phyloP scores from a whole-genome alignment of 2,113 vertebrate species.

The Chloropsis hardwickii region DNA sequence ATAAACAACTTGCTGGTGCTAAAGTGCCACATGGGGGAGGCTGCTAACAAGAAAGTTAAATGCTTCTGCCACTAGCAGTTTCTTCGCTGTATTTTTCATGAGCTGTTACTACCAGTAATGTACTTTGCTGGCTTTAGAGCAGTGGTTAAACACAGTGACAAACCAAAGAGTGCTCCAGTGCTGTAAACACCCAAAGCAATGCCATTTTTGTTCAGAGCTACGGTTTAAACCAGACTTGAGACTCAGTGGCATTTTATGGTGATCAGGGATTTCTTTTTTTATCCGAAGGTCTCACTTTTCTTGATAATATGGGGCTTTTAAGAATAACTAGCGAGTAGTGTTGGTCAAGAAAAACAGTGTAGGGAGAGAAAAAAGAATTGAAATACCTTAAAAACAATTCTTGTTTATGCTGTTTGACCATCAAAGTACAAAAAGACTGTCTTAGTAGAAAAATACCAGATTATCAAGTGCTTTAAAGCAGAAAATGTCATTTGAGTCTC shows the following conservation, averaged over 20 bases:
- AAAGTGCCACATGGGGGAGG: constrained; percentile 96
- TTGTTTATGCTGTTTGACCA: constrained; percentile 67
- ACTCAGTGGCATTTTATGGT: background rate
- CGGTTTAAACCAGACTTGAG: constrained; percentile 3
- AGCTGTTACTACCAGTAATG: constrained; percentile 86
- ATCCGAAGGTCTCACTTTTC: background rate
- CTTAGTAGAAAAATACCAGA: constrained; percentile 67
- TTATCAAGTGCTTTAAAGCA: constrained; percentile 79
- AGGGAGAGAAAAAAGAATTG: background rate
- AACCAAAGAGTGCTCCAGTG: constrained; percentile 74
- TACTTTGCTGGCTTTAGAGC: constrained; percentile 81
- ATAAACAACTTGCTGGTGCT: constrained; percentile 97
- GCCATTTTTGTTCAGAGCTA: constrained; percentile 47
- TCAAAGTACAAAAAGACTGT: constrained; percentile 61
- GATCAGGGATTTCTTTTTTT: background rate
- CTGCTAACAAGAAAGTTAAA: constrained; percentile 96
- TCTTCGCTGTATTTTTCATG: constrained; percentile 92
- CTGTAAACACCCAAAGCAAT: constrained; percentile 54
- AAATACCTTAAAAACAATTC: constrained; percentile 53
- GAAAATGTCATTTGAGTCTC: constrained; percentile 86
- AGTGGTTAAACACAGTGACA: constrained; percentile 81
- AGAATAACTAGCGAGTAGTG: constrained; percentile 22
- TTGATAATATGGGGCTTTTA: constrained; percentile 20
- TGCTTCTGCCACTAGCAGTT: constrained; percentile 91
- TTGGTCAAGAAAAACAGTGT: background rate